Conservation (phyloP, 2,113 vertebrate species). For the Nettapus auritus region DNA sequence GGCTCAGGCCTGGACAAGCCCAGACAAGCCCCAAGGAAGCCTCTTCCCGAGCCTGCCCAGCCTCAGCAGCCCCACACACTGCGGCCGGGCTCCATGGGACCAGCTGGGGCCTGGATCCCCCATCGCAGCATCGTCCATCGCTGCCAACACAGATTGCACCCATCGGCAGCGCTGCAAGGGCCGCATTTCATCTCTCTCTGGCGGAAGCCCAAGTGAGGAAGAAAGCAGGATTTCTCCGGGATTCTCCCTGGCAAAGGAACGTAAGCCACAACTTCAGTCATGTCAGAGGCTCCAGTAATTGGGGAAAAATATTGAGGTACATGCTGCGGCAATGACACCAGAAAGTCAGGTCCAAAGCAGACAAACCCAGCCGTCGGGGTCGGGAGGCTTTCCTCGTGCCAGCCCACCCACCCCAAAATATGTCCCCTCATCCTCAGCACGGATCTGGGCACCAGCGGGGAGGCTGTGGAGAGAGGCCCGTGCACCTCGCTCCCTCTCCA, state of each 20-base stretch:
- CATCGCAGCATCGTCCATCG: too few species aligned
- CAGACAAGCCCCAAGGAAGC: conserved; percentile 58
- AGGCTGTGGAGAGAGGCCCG: background rate
- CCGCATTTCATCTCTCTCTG: fast-evolving
- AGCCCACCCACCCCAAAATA: background rate
- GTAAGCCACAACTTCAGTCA: background rate
- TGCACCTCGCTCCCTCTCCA: background rate
- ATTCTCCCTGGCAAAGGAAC: background rate
- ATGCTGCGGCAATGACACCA: background rate
- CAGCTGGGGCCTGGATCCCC: too few species aligned
- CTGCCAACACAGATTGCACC: too few species aligned
- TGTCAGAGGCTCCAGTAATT: background rate
- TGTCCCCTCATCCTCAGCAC: fast-evolving
- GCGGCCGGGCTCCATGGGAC: too few species aligned
- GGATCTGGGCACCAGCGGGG: too few species aligned
- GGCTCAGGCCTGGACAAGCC: conserved; percentile 68
- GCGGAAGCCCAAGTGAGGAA: fast-evolving
- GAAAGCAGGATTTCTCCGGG: background rate
- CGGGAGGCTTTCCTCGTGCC: background rate
- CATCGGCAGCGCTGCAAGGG: background rate
- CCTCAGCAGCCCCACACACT: background rate
- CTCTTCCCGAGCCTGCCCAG: conserved; percentile 14
- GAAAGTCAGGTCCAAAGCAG: fast-evolving
- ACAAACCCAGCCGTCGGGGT: background rate
- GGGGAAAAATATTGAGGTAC: background rate